Evolutionary conservation across 2,797 vertebrate genomes (phyloP), one percentile per base, ranked within the genome.

Genomic region (Notolabrus celidotus): DNA sequence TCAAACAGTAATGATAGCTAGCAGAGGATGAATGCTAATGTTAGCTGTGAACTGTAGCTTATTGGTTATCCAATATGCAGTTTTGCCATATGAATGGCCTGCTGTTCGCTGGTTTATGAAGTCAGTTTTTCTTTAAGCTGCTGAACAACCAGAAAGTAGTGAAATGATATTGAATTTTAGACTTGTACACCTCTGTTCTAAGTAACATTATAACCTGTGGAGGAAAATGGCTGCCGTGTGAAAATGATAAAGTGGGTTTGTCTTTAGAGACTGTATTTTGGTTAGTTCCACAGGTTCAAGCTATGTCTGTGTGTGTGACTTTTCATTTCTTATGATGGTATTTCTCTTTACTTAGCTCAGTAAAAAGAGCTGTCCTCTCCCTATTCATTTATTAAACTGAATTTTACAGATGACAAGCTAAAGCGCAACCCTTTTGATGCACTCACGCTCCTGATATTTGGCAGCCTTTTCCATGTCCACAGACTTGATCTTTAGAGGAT

Each of bases 401-500:
- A 54, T 43, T 47, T 39, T 11, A 41, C 52, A 43, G 51, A 55
- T 62, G 14, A 46, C 43, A 39, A 51, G 27, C 19, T 43, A 67
- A 63, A 73, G 49, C 67, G 53, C 50, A 22, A 73, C 39, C 33
- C 23, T 12, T 54, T 17, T 67, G 15, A 57, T 29, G 69, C 27
- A 20, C 49, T 31, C 34, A 27, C 19, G 43, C 51, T 46, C 46
- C 50, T 60, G 54, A 71, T 69, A 55, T 64, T 69, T 66, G 57
- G n/a, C 65, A 54, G 62, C 20, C 51, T 45, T 10, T 25, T 58
- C 47, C 36, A 16, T 19, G 52, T 62, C 60, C 45, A n/a, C 53
- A 67, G 47, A 65, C 57, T 45, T 45, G 42, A 65, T 77, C 17
- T 66, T 55, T 52, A 55, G 6, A 52, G 66, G 75, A 80, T 83